Evolutionary conservation across 2,797 vertebrate genomes (phyloP).

Genomic region (Serranus cabrilla): DNA sequence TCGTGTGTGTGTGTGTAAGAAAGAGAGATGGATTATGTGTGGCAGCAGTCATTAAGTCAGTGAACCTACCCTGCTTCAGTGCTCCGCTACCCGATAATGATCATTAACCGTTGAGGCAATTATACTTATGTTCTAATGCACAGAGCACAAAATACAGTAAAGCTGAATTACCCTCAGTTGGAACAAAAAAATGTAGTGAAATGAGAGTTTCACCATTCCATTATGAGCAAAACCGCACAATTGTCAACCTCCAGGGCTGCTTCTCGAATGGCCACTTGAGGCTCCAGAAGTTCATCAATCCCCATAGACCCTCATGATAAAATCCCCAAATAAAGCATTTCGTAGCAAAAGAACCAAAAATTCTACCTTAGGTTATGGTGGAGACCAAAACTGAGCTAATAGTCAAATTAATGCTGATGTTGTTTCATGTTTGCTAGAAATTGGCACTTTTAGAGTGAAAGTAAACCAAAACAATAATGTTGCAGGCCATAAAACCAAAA

Average conservation of each 20-base stretch:
- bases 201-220: background rate
- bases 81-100: constrained; percentile 4
- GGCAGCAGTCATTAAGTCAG: constrained; percentile 14
- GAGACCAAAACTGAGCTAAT: background rate
- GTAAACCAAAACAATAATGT: background rate
- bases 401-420: background rate
- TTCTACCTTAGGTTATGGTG: no score
- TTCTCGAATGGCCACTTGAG: no score
- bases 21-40: background rate
- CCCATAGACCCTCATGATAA: no score
- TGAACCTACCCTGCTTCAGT: background rate
- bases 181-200: background rate
- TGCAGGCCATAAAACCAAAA: background rate
- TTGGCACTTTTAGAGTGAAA: background rate
- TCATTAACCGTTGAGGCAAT: constrained; percentile 1
- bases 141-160: background rate
- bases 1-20: background rate
- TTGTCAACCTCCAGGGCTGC: no score
- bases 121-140: background rate
- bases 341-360: background rate
- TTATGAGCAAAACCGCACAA: no score
- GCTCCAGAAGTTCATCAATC: no score
- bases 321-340: background rate
- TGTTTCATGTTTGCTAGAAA: background rate
- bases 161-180: background rate